Percentiles rank a stretch among this genome's conserved stretches.
phyloP scores from a whole-genome alignment of 2,113 vertebrate species.

The Piaya cayana region DNA sequence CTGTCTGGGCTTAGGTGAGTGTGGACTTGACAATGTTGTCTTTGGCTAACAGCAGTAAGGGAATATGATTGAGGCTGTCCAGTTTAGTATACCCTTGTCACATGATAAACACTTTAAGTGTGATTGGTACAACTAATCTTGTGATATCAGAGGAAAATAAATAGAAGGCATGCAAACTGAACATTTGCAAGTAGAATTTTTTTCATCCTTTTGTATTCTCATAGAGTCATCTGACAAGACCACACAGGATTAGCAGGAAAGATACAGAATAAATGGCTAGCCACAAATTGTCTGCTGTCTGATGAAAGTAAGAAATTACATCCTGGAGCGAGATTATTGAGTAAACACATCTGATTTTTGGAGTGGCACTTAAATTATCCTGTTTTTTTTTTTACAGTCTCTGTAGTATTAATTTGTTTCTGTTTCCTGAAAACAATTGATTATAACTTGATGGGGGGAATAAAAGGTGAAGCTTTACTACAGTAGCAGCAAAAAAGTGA shows the following conservation, averaged over 20 bases:
- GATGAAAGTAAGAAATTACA: background rate
- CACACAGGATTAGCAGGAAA: background rate
- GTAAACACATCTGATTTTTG: background rate
- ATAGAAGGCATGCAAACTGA: background rate
- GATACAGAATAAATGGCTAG: background rate
- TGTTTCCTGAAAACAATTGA: background rate
- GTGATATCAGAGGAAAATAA: background rate
- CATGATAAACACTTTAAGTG: background rate
- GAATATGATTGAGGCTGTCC: background rate
- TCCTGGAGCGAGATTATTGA: background rate
- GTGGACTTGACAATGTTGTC: background rate
- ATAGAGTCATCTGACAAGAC: background rate
- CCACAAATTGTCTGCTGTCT: background rate
- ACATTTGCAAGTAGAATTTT: background rate
- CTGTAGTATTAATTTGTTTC: background rate
- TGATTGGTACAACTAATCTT: background rate
- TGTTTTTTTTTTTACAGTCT: background rate
- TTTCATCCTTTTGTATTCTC: background rate
- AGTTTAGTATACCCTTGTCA: background rate
- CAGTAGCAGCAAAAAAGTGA: background rate
- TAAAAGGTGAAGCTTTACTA: background rate
- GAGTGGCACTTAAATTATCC: background rate
- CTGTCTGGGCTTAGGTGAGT: background rate
- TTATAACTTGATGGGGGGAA: background rate
- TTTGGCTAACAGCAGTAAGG: background rate